Percentiles rank a stretch among this genome's conserved stretches.
Conservation (phyloP, 1,140 invertebrate species). For the Zaprionus capensis region DNA sequence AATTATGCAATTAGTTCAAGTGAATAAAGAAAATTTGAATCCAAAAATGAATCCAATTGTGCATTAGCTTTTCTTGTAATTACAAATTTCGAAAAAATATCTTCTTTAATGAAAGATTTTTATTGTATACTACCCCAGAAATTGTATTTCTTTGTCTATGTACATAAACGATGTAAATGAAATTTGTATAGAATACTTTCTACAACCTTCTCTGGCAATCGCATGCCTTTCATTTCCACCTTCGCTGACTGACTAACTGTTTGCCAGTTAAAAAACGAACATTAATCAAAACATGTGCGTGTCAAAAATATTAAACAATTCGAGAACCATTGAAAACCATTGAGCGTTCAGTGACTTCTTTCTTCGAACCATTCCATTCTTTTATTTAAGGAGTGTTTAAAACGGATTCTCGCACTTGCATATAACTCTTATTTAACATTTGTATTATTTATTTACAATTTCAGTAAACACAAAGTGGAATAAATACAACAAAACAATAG, state of each 20-base stretch:
- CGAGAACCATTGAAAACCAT: slow-evolving; percentile 17
- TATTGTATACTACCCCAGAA: neutral
- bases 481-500: slow-evolving; percentile 34
- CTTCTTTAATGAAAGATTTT: neutral
- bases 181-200: slow-evolving; percentile 56
- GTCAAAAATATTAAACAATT: slow-evolving; percentile 41
- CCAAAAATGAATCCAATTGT: neutral
- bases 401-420: slow-evolving; percentile 22
- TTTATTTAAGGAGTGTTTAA: slow-evolving; percentile 29
- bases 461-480: slow-evolving; percentile 40
- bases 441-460: slow-evolving; percentile 46
- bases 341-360: slow-evolving; percentile 58
- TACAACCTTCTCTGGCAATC: slow-evolving; percentile 38
- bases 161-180: neutral
- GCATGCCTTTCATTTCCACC: slow-evolving; percentile 31
- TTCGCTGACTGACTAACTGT: neutral
- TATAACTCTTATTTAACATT: slow-evolving; percentile 14
- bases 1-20: slow-evolving; percentile 71
- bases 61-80: neutral
- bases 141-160: neutral
- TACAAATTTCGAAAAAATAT: neutral
- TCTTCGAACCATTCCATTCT: slow-evolving; percentile 36
- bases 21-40: slow-evolving; percentile 23
- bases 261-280: slow-evolving; percentile 35
- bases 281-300: slow-evolving; percentile 38